These are phyloP conservation scores for Butastur rufipennis DNA, from an alignment of 2,113 vertebrate species.

Conservation along the genomic window DNA sequence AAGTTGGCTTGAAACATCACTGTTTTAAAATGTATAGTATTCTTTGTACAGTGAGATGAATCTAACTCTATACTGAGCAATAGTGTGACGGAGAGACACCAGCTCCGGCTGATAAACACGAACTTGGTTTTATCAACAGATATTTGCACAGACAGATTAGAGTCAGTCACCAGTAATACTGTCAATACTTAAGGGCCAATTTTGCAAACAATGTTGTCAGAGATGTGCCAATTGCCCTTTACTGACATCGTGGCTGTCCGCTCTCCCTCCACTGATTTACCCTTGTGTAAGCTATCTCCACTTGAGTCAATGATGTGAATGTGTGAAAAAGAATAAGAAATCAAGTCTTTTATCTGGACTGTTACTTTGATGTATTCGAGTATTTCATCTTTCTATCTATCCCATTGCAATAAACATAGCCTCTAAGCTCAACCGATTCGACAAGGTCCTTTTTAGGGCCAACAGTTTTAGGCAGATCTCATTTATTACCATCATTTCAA, in stretches of 20 bases:
- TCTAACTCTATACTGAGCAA: not conserved
- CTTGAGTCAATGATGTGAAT: not conserved
- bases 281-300: not conserved
- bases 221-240: not conserved
- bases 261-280: not conserved
- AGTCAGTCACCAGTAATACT: not conserved
- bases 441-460: not conserved
- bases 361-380: not conserved
- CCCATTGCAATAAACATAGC: not conserved
- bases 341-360: not conserved
- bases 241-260: rapidly evolving
- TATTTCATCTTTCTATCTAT: not conserved
- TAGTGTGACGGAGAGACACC: rapidly evolving
- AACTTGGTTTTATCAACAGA: not conserved
- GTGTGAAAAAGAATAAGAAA: not conserved
- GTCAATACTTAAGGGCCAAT: not conserved
- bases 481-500: not conserved
- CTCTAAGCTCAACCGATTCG: not conserved
- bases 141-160: not conserved
- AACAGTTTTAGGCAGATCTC: not conserved
- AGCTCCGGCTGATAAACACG: not conserved
- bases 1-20: not conserved
- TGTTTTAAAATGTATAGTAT: not conserved
- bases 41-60: not conserved
- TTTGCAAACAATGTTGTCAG: not conserved